Evolutionary conservation across 2,113 vertebrate species (phyloP).

Genomic region (Ploceus nigricollis): DNA sequence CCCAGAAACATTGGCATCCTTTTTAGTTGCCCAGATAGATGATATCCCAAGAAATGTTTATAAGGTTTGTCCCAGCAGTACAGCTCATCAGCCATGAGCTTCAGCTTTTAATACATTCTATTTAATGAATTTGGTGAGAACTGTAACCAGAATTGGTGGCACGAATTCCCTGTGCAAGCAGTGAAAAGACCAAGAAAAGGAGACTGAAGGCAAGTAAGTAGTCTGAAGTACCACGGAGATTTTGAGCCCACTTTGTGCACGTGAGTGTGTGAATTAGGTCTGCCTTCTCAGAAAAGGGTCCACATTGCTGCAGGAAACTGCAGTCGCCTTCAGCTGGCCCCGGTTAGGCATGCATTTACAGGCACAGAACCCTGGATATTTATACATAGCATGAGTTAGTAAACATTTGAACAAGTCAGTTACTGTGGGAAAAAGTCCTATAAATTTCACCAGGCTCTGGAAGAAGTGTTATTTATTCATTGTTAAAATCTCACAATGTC

Average conservation of each 20-base stretch:
- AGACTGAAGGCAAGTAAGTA: neutral
- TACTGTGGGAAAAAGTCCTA: slow-evolving; percentile 41
- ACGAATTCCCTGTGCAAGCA: neutral
- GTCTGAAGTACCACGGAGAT: neutral
- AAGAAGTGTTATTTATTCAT: slow-evolving; percentile 34
- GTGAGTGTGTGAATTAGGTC: fast-evolving
- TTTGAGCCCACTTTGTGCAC: neutral
- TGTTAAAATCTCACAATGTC: slow-evolving; percentile 33
- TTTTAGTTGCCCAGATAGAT: neutral
- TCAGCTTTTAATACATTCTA: neutral
- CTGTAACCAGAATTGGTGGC: too few species aligned
- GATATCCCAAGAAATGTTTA: neutral
- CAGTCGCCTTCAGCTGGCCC: neutral
- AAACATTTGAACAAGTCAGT: slow-evolving; percentile 26
- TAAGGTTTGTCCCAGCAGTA: neutral
- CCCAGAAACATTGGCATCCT: neutral
- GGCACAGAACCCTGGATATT: neutral
- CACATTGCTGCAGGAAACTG: neutral
- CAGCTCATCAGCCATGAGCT: neutral
- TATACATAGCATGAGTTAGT: neutral
- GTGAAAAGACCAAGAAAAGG: neutral
- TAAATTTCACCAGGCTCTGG: slow-evolving; percentile 29
- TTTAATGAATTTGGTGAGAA: neutral
- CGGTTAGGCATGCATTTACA: slow-evolving; percentile 3
- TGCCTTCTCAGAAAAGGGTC: neutral